Conservation (phyloP, 2,888 invertebrate genomes). For the Melinaea menophilus region DNA sequence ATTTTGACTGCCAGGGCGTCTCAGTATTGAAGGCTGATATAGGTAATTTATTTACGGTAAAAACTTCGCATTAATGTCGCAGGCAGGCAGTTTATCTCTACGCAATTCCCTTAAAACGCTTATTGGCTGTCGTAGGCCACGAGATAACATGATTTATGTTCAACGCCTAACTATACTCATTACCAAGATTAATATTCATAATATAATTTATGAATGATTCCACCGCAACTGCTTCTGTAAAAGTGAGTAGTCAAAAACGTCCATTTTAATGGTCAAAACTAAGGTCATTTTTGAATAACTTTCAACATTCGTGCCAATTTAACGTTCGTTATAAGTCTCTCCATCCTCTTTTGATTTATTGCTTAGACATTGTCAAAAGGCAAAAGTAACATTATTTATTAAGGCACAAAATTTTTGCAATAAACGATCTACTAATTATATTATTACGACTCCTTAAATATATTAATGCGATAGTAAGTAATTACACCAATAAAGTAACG, state of each 20-base stretch:
- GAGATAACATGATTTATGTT: slow-evolving; percentile 63
- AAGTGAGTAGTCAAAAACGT: background rate
- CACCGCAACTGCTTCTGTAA: slow-evolving; percentile 7
- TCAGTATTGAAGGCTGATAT: slow-evolving; percentile 42
- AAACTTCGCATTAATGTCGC: slow-evolving; percentile 68
- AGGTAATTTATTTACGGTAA: slow-evolving; percentile 64
- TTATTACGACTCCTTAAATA: no score
- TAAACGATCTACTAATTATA: no score
- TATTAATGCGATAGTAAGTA: no score
- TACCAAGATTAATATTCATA: slow-evolving; percentile 19
- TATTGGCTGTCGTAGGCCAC: slow-evolving; percentile 66
- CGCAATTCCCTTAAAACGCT: slow-evolving; percentile 68
- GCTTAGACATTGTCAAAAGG: background rate
- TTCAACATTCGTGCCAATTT: background rate
- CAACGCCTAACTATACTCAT: slow-evolving; percentile 51
- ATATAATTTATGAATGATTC: slow-evolving; percentile 5
- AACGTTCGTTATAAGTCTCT: background rate
- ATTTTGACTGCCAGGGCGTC: slow-evolving; percentile 4
- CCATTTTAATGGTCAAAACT: background rate
- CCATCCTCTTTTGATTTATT: background rate
- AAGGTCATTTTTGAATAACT: background rate
- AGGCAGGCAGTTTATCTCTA: slow-evolving; percentile 64
- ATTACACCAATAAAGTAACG: no score
- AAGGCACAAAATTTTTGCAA: background rate
- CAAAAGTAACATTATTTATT: background rate